A percentile compares a stretch with the other conserved stretches of the same genome.
These are phyloP conservation scores for Leucosticte australis DNA, from an alignment of 2,113 vertebrate genomes.

Conservation along the genomic window DNA sequence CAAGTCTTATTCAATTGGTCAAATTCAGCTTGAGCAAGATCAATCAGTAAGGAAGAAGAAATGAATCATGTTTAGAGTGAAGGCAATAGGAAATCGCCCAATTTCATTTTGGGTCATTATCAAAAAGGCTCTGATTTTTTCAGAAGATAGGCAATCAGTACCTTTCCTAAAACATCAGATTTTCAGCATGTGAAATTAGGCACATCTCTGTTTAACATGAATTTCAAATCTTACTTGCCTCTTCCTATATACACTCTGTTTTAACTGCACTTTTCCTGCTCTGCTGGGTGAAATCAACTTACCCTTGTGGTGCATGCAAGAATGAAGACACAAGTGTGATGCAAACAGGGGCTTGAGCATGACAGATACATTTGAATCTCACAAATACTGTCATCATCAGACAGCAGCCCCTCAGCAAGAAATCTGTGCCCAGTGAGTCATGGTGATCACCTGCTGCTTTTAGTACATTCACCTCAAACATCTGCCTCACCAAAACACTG, in stretches of 20 bases:
- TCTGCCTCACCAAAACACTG: not conserved
- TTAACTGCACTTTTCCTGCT: not conserved
- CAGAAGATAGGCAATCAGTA: not conserved
- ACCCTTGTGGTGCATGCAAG: not conserved
- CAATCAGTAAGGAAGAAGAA: not conserved
- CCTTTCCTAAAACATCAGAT: not conserved
- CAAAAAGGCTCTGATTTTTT: not conserved
- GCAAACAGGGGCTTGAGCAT: not conserved
- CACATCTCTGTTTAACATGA: not conserved
- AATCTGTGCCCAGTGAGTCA: not conserved
- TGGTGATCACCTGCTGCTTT: not conserved
- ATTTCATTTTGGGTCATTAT: not conserved
- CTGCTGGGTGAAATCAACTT: not conserved
- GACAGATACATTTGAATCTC: not conserved
- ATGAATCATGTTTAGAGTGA: not conserved
- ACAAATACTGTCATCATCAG: not conserved
- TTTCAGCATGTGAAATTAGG: not conserved
- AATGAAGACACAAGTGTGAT: not conserved
- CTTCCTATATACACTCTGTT: not conserved
- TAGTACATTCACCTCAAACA: not conserved
- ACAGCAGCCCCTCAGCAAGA: not conserved
- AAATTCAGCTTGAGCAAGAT: not conserved
- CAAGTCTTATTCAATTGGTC: not conserved
- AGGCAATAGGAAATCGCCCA: not conserved
- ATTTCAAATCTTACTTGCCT: not conserved